Base-by-base conservation (phyloP, 2,797 vertebrate genomes). In the Harpagifer antarcticus region DNA sequence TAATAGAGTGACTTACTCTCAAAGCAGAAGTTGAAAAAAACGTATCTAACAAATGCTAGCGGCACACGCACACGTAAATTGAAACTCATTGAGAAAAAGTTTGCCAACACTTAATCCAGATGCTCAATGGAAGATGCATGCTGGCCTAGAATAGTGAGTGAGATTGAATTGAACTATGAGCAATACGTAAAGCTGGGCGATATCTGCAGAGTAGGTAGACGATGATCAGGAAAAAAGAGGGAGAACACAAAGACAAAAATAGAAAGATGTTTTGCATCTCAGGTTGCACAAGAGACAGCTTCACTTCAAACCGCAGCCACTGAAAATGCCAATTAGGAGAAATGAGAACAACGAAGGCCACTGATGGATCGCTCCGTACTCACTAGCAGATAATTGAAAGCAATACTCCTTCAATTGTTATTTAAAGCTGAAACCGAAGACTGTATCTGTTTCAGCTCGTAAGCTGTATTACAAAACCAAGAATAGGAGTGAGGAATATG, bases 251-350 rank as follows among this genome's bases (percentile, higher is more conserved):
- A 71, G 15, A 42, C 23, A 31, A 37, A 56, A 37, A 27, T 3
- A 69, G 31, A 9, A 45, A 67, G 31, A 40, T 17, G 61, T 60
- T 53, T 12, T 64, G 44, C 58, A 54, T 62, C 37, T 60, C 37
- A 17, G 58, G 44, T 40, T 69, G 23, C 40, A 52, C 16, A 40
- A 33, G 3, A 55, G 58, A 58, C 45, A 45, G 68, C 49, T 61
- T 74, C 49, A 72, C 47, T 58, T 71, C 59, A 43, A 47, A 68
- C 37, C 16, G 67, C 68, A 76, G 48, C 16, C n/a, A 27, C 48
- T 52, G 44, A 33, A 81, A 72, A 74, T 54, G 70, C 52, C 78
- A 87, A 79, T 89, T 72, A 85, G 49, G 69, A 72, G 33, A 79
- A 79, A 69, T 67, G 56, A 77, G 86, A 74, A 83, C 48, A 83